Evolutionary conservation across 2,797 vertebrate species (phyloP), one percentile per base, ranked within the genome.

Genomic region (Hypotaenidia okinawae): DNA sequence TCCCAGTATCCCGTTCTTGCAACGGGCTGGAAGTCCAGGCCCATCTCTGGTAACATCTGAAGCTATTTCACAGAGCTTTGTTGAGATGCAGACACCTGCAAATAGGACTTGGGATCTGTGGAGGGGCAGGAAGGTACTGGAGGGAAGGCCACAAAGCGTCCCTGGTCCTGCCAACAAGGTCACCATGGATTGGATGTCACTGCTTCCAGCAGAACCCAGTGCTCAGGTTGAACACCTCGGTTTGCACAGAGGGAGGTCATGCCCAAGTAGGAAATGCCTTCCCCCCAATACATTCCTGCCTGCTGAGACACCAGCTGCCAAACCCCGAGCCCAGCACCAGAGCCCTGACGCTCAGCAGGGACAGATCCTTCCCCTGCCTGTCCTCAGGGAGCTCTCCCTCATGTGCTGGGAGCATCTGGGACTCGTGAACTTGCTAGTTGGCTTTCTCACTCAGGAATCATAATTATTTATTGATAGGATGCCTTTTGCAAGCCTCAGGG

Each of bases 311-410:
- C 45, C 45, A 61, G 74, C 74, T 84, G 49, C 37, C 37, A 67
- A 63, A 16, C 28, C 52, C 35, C 0, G 30, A 41, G 66, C 49
- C 0, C 1, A 59, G n/a, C 28, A 35, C 47, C 2, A 0, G 24
- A 47, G 52, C 67, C 41, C 32, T 1, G 0, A 12, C 0, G 0
- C 45, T 57, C 45, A 1, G 27, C 61, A 18, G 0, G 0, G 32
- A 27, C 11, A 0, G 37, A 13, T 30, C 78, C 45, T 59, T 49
- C 45, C 58, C 68, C 37, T 45, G 23, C 1, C 0, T 3, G 0
- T 57, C 47, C 72, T 73, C 47, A 1, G 9, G 52, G 85, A 91
- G n/a, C 61, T 82, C 41, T 76, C 27, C 69, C 78, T 28, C 2
- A 2, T 64, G 30, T 11, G 2, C 57, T 39, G 7, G 63, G 54